These are phyloP conservation scores for Nomada ferruginata DNA, from an alignment of 2,888 invertebrate genomes.

Conservation along the genomic window DNA sequence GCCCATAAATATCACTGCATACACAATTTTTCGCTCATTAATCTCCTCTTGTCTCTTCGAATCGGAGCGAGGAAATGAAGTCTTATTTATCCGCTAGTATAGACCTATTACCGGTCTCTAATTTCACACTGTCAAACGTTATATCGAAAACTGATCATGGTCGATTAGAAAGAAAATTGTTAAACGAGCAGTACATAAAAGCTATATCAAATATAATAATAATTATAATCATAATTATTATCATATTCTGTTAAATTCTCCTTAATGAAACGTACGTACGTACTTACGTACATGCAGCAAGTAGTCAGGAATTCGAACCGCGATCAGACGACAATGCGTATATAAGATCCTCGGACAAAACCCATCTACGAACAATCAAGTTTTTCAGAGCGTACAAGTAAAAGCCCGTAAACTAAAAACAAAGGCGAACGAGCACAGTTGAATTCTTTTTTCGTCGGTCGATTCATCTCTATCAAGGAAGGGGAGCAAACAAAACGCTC, in stretches of 20 bases:
- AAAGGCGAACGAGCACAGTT: not conserved
- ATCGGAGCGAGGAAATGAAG: not conserved
- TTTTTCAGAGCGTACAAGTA: not conserved
- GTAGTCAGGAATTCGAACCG: not conserved
- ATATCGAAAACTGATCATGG: too few species aligned
- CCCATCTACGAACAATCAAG: not conserved
- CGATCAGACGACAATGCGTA: conserved; percentile 3
- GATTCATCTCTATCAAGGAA: conserved; percentile 33
- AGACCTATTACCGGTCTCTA: not conserved
- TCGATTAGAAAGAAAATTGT: too few species aligned
- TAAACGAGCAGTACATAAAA: too few species aligned
- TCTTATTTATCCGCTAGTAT: not conserved
- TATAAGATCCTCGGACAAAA: not conserved
- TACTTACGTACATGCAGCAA: not conserved
- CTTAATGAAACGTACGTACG: too few species aligned
- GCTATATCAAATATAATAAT: too few species aligned
- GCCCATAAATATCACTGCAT: too few species aligned
- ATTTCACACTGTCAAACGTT: too few species aligned
- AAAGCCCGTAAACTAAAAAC: not conserved
- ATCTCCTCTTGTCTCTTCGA: not conserved
- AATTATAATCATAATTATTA: too few species aligned
- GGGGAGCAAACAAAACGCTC: conserved; percentile 19
- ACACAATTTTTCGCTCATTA: not conserved
- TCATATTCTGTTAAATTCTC: not conserved
- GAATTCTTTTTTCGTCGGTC: not conserved